Conservation (phyloP, 1,140 invertebrate genomes). For the Paralvinella palmiformis region DNA sequence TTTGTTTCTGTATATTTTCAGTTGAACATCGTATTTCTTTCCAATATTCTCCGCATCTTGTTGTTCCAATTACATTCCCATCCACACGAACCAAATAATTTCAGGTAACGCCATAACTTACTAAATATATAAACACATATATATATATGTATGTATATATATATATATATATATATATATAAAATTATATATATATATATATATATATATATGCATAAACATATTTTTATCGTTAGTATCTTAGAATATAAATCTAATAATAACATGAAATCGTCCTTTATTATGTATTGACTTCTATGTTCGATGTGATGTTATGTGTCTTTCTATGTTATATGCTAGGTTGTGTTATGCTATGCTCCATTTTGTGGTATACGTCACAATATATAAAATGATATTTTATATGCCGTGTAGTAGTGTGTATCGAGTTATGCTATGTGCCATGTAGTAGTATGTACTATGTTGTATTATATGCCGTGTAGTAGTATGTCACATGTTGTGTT, state of each 20-base stretch:
- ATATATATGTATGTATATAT: background rate
- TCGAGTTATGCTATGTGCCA: no score
- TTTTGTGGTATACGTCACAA: background rate
- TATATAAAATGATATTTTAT: background rate
- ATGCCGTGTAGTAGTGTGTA: no score
- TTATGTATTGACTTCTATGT: no score
- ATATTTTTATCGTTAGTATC: background rate
- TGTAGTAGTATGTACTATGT: no score
- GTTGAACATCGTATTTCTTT: conserved; percentile 81
- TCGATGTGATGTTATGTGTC: no score
- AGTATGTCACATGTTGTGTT: background rate
- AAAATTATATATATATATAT: background rate
- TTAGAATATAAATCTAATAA: no score
- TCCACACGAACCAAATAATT: conserved; percentile 52
- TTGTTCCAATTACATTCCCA: conserved; percentile 55
- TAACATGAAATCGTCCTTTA: no score
- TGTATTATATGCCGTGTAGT: background rate
- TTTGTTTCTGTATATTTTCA: conserved; percentile 25
- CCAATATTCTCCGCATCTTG: conserved; percentile 87
- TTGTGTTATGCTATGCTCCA: background rate
- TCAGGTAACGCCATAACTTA: conserved; percentile 43
- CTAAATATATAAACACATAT: background rate
- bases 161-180: background rate
- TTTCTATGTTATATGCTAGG: background rate
- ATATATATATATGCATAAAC: background rate